Evolutionary conservation across 2,797 vertebrate genomes (phyloP).

Genomic region (Schizopygopsis pylzovi): DNA sequence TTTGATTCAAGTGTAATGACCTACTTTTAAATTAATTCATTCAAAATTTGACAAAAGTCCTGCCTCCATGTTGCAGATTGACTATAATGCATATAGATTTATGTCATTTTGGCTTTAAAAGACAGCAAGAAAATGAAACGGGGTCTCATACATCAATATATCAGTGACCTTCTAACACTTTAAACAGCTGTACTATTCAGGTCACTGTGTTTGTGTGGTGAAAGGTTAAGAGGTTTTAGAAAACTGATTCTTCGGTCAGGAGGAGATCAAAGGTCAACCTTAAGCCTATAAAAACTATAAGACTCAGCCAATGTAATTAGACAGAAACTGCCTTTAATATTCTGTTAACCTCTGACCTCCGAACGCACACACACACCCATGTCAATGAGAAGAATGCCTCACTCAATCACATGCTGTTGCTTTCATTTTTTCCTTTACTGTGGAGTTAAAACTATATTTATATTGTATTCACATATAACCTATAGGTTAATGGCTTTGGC

Average conservation of each 20-base stretch:
- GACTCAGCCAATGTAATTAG: constrained; percentile 62
- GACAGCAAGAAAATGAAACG: not conserved
- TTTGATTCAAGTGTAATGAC: too few relatives aligned
- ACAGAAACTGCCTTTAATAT: constrained; percentile 70
- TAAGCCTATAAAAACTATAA: constrained; percentile 68
- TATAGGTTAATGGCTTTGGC: not conserved
- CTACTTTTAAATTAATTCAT: too few relatives aligned
- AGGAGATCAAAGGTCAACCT: constrained; percentile 68
- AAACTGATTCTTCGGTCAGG: constrained; percentile 61
- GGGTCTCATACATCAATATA: constrained; percentile 18
- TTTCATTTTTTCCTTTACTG: not conserved
- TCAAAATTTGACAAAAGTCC: not conserved
- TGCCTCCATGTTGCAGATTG: not conserved
- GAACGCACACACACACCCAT: constrained; percentile 53
- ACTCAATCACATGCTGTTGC: constrained; percentile 1
- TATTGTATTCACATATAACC: not conserved
- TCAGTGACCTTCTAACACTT: constrained; percentile 13
- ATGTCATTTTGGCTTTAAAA: not conserved
- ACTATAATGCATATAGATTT: not conserved
- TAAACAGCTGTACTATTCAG: constrained; percentile 36
- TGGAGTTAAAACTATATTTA: not conserved
- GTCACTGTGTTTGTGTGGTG: constrained; percentile 31
- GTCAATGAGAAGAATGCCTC: not conserved
- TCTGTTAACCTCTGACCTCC: constrained; percentile 68
- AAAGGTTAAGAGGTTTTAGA: constrained; percentile 53